Percentiles rank a stretch among this genome's conserved stretches.
These are phyloP conservation scores for Lytechinus pictus DNA, from an alignment of 35 echinoderm and acorn worm genomes.

Conservation along the genomic window DNA sequence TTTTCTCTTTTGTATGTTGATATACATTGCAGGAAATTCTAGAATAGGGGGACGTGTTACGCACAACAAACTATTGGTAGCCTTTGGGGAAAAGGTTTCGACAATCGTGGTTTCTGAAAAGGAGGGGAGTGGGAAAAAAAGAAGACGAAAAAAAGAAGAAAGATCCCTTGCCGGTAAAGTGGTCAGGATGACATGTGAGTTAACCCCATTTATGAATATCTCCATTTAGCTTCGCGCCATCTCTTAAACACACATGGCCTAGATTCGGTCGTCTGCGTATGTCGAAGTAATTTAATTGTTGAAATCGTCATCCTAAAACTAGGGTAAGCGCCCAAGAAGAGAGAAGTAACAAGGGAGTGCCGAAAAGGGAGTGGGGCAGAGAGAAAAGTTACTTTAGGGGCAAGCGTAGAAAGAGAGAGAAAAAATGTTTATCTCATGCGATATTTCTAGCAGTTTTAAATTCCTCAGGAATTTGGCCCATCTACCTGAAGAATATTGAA, in stretches of 20 bases:
- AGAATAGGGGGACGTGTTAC: conserved; percentile 35
- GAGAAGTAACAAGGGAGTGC: not conserved
- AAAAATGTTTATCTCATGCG: not conserved
- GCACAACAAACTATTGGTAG: conserved; percentile 33
- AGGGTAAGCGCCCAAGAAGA: conserved; percentile 52
- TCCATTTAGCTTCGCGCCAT: conserved; percentile 43
- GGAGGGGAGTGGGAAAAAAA: not conserved
- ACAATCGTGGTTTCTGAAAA: conserved; percentile 14
- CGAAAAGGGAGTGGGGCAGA: not conserved
- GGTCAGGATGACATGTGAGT: conserved; percentile 38
- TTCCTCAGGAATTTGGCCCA: not conserved
- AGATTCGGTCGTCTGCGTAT: conserved; percentile 35
- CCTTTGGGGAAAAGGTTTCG: conserved; percentile 8
- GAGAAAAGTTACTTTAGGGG: conserved; percentile 11
- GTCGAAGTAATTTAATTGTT: conserved; percentile 53
- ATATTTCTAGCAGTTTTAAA: not conserved
- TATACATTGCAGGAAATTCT: not conserved
- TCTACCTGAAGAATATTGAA: not conserved
- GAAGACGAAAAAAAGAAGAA: conserved; percentile 20
- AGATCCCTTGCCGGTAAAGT: conserved; percentile 29
- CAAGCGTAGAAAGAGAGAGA: not conserved
- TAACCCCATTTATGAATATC: conserved; percentile 51
- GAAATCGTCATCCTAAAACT: conserved; percentile 51
- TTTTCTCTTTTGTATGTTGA: conserved; percentile 16
- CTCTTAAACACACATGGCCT: conserved; percentile 54